Conservation (phyloP, 2,113 vertebrate genomes). For the Willisornis vidua region DNA sequence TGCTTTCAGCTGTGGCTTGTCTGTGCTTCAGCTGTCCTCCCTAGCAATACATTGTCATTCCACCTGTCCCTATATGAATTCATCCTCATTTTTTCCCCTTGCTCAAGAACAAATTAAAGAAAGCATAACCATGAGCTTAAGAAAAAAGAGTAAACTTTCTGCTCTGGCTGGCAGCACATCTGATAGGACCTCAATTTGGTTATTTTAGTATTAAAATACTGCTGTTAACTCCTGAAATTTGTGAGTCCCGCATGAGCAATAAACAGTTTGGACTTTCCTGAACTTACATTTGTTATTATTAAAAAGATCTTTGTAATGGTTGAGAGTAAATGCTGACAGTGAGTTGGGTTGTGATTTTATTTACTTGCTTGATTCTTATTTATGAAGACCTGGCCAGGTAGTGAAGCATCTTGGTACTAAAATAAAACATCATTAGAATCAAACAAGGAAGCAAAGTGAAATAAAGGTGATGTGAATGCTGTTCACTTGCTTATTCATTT, state of each 20-base stretch:
- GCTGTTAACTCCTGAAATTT: neutral
- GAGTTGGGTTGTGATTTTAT: neutral
- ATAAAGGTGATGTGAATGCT: conserved; percentile 41
- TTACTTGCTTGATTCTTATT: conserved; percentile 46
- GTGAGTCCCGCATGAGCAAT: neutral
- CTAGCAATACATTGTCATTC: neutral
- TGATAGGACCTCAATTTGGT: neutral
- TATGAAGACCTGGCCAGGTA: conserved; percentile 6
- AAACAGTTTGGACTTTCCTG: conserved; percentile 14
- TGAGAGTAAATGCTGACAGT: neutral
- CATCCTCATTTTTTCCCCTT: neutral
- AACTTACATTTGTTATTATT: conserved; percentile 35
- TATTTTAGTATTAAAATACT: conserved; percentile 16
- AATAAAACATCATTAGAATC: conserved; percentile 43
- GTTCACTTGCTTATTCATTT: conserved; percentile 14
- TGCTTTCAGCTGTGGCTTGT: neutral
- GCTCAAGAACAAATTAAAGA: neutral
- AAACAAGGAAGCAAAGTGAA: conserved; percentile 35
- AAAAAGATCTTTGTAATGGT: neutral
- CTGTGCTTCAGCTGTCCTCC: neutral
- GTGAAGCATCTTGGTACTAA: neutral
- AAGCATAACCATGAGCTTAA: neutral
- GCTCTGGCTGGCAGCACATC: neutral
- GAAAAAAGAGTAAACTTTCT: neutral
- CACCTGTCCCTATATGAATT: neutral